Evolutionary conservation across 2,888 invertebrate genomes (phyloP).

Genomic region (Lasioglossum lativentre): DNA sequence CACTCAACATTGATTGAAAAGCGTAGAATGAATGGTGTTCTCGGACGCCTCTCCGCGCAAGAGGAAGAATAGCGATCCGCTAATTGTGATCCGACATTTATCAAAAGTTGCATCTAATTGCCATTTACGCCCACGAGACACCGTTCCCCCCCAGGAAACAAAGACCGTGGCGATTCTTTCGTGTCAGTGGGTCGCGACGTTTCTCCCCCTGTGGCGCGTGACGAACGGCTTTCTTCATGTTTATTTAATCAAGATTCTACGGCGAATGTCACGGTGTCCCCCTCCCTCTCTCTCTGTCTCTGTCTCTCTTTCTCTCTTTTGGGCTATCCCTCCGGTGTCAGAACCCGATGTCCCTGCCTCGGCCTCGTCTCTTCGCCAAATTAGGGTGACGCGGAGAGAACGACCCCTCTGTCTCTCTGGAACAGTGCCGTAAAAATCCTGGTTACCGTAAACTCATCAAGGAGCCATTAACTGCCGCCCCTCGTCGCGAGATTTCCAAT

Average conservation of each 20-base stretch:
- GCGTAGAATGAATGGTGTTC: neutral
- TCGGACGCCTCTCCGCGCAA: neutral
- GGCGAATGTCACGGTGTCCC: conserved; percentile 66
- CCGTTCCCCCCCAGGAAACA: conserved; percentile 28
- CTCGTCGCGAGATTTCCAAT: neutral
- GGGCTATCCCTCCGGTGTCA: conserved; percentile 64
- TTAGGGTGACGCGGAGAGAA: conserved; percentile 58
- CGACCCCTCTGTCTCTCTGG: conserved; percentile 41
- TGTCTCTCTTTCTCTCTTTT: neutral
- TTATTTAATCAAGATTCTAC: conserved; percentile 74
- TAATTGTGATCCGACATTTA: conserved; percentile 31
- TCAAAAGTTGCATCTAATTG: conserved; percentile 26
- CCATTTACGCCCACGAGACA: conserved; percentile 9
- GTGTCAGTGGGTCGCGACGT: conserved; percentile 47
- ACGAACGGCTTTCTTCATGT: conserved; percentile 72
- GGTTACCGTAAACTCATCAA: conserved; percentile 31
- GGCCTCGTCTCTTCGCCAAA: conserved; percentile 65
- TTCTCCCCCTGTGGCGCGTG: conserved; percentile 41
- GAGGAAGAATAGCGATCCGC: neutral
- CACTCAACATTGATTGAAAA: conserved; percentile 27
- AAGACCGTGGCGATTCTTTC: conserved; percentile 51
- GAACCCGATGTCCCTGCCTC: conserved; percentile 71
- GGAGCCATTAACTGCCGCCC: conserved; percentile 16
- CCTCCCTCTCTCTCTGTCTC: conserved; percentile 34
- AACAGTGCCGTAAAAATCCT: conserved; percentile 53